Base-by-base conservation (phyloP, 2,888 invertebrate genomes). In the Rhagonycha lutea region DNA sequence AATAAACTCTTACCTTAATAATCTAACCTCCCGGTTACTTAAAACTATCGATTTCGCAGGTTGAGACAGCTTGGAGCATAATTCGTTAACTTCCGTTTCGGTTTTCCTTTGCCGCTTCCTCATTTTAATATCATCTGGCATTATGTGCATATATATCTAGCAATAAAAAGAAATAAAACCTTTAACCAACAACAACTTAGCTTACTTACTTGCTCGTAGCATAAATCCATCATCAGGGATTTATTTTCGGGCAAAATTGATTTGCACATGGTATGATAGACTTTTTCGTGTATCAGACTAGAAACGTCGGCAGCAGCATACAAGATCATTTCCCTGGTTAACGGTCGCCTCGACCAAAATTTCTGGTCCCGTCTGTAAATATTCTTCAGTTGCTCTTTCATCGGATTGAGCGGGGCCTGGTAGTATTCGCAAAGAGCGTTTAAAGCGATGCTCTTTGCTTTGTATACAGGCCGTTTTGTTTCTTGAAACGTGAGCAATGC, bases 381-480 rank as follows among this genome's bases (percentile, higher is more conserved):
- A 88, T 94, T 94, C 87, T 96, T 96, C 74, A 96, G 87, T 85
- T 96, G 96, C 86, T 97, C 97, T 86, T 97, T 98, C 88, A 97
- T 93, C 0, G 96, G 96, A 88, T 97, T 98, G 84, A 93, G 91
- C 0, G 96, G 94, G 68, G 96, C 96, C 84, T 94, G 94, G 86
- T 97, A 96, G 79, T 94, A 90, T 87, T 97, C 95, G 88, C 98
- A 98, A 72, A 98, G 90, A 72, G 97, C 95, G 89, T 97, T 96
- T 75, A 98, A 90, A 82, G 96, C 96, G 68, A 97, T 93, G 86
- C 96, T 96, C 89, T 98, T 97, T 71, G 97, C 96, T 90, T 98
- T 98, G 86, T 97, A 96, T 70, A 98, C 96, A 47, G 98, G 97
- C 83, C 96, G 94, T 78, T 94, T 94, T 77, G 94, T 95, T 83